phyloP scores from a whole-genome alignment of 1,140 invertebrate species.

The Matsumurasca onukii region DNA sequence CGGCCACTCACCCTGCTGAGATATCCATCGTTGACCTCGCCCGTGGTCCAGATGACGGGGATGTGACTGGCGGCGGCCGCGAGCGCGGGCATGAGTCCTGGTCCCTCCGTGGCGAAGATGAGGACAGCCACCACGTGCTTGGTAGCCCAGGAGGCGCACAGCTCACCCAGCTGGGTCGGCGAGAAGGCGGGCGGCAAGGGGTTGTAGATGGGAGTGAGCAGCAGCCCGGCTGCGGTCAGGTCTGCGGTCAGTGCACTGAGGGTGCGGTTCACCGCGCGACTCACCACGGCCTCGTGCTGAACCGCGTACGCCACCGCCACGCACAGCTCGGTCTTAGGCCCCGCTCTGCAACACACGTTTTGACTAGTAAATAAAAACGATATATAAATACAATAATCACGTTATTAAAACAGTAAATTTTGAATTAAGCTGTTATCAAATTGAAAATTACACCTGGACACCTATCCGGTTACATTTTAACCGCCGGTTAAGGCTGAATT shows the following conservation, averaged over 20 bases:
- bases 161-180: constrained; percentile 1
- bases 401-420: too few relatives aligned
- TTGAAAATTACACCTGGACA: too few relatives aligned
- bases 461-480: too few relatives aligned
- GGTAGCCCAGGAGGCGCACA: constrained; percentile 17
- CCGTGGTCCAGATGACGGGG: constrained; percentile 35
- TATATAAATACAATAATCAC: too few relatives aligned
- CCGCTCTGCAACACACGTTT: constrained; percentile 3
- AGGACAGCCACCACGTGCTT: constrained; percentile 32
- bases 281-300: constrained; percentile 21
- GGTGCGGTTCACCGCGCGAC: constrained; percentile 30
- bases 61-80: constrained; percentile 29
- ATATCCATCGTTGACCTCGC: constrained; percentile 27
- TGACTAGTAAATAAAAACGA: too few relatives aligned
- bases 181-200: background rate
- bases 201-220: constrained; percentile 3
- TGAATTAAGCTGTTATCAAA: too few relatives aligned
- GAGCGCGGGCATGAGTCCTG: constrained; percentile 25
- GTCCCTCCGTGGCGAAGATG: constrained; percentile 28
- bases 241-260: constrained; percentile 21
- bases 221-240: constrained; percentile 11
- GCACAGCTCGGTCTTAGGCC: background rate
- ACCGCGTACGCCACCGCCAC: constrained; percentile 30
- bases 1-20: constrained; percentile 31
- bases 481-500: too few relatives aligned